Evolutionary conservation across 2,797 vertebrate species (phyloP).

Genomic region (Borostomias antarcticus): DNA sequence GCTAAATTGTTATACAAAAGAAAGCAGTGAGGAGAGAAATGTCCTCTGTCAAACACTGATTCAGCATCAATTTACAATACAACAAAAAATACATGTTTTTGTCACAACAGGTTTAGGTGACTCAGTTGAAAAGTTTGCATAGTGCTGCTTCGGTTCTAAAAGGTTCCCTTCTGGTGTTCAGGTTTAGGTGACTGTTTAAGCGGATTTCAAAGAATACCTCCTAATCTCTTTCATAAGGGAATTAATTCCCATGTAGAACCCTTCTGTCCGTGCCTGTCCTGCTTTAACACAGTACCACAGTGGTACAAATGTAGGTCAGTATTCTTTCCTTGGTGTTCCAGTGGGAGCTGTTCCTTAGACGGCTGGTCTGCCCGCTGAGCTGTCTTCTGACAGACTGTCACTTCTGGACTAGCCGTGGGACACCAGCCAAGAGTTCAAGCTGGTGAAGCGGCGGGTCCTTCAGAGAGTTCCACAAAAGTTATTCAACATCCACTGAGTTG

Average conservation of each 20-base stretch:
- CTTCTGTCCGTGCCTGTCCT: too few species aligned
- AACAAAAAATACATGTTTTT: too few species aligned
- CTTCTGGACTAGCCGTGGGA: background rate
- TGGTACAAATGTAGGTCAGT: background rate
- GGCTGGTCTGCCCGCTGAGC: background rate
- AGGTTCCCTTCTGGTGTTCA: too few species aligned
- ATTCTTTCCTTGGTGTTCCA: slow-evolving; percentile 16
- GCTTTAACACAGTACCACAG: background rate
- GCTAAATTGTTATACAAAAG: background rate
- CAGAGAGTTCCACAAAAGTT: too few species aligned
- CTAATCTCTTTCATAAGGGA: too few species aligned
- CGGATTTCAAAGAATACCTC: too few species aligned
- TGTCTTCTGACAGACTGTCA: slow-evolving; percentile 20
- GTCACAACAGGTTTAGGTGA: too few species aligned
- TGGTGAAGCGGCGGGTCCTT: background rate
- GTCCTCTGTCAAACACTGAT: slow-evolving; percentile 14
- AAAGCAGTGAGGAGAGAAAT: slow-evolving; percentile 33
- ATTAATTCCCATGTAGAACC: too few species aligned
- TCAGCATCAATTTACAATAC: background rate
- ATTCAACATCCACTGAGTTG: too few species aligned
- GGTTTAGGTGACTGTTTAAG: too few species aligned
- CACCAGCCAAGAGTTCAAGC: background rate
- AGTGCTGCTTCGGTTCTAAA: too few species aligned
- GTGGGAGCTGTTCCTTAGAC: background rate
- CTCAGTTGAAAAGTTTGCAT: too few species aligned